A percentile compares a stretch with the other conserved stretches of the same genome.
Conservation (phyloP, 2,113 vertebrate species). For the Nothobranchius kuhntae region DNA sequence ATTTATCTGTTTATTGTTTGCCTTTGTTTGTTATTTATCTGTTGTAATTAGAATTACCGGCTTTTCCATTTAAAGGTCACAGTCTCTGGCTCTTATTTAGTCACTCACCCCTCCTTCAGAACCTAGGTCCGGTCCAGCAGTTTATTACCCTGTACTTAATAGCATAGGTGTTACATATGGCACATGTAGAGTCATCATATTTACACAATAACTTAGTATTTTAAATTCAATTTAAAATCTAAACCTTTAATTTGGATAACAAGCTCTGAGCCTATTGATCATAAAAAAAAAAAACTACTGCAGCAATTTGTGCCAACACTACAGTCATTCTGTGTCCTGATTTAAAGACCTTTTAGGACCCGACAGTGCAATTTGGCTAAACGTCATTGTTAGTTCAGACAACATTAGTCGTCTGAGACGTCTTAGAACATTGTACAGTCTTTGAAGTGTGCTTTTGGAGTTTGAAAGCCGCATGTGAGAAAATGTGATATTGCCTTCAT, state of each 20-base stretch:
- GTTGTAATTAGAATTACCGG: too few species aligned
- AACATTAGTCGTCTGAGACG: not conserved
- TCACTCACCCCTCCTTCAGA: too few species aligned
- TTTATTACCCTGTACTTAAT: too few species aligned
- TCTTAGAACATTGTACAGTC: not conserved
- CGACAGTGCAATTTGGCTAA: slow-evolving; percentile 10
- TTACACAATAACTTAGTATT: slow-evolving; percentile 51
- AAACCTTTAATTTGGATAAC: slow-evolving; percentile 52
- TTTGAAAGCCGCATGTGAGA: slow-evolving; percentile 18
- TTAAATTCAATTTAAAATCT: slow-evolving; percentile 54
- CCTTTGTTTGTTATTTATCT: too few species aligned
- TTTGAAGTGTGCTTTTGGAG: not conserved
- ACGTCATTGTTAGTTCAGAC: slow-evolving; percentile 20
- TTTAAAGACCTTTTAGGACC: slow-evolving; percentile 27
- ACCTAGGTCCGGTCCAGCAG: too few species aligned
- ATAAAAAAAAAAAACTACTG: slow-evolving; percentile 46
- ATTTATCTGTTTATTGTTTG: too few species aligned
- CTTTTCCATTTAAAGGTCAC: too few species aligned
- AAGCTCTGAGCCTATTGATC: slow-evolving; percentile 25
- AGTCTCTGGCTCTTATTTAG: too few species aligned
- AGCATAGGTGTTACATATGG: not conserved
- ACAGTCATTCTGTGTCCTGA: slow-evolving; percentile 15
- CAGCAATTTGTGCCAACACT: slow-evolving; percentile 7
- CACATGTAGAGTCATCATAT: slow-evolving; percentile 51
- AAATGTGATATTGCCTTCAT: slow-evolving; percentile 13